Evolutionary conservation across 1,140 invertebrate genomes (phyloP).

Genomic region (Cotesia vestalis): DNA sequence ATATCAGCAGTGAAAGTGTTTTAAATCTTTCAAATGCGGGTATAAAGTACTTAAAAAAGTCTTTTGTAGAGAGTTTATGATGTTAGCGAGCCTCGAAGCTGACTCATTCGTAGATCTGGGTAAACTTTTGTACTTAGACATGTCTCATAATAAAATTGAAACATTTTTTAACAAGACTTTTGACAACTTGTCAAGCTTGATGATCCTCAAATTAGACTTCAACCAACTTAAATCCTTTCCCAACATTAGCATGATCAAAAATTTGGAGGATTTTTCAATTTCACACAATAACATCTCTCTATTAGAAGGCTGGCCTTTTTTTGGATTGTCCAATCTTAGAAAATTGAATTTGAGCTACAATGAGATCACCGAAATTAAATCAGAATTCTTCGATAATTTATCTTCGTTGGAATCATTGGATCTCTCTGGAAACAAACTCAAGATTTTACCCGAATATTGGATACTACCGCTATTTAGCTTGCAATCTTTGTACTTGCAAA

Average conservation of each 20-base stretch:
- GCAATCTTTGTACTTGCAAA: background rate
- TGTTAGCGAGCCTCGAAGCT: too few relatives aligned
- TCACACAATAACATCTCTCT: background rate
- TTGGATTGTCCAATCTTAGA: background rate
- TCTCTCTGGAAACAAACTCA: background rate
- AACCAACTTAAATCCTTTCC: constrained; percentile 21
- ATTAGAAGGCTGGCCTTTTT: background rate
- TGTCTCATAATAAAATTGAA: background rate
- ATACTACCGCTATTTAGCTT: background rate
- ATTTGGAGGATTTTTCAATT: constrained; percentile 23
- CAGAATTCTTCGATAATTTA: background rate
- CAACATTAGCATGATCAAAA: constrained; percentile 4
- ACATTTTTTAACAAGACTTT: too few relatives aligned
- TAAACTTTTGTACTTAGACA: too few relatives aligned
- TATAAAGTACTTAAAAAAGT: too few relatives aligned
- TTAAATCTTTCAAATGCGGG: too few relatives aligned
- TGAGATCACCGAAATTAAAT: background rate
- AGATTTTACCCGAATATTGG: background rate
- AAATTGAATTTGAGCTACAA: background rate
- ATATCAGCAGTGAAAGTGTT: too few relatives aligned
- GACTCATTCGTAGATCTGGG: too few relatives aligned
- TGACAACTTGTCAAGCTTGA: background rate
- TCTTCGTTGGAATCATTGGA: constrained; percentile 3
- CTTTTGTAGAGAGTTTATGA: too few relatives aligned
- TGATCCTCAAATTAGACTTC: constrained; percentile 6